phyloP scores from a whole-genome alignment of 1,140 invertebrate genomes.

The Ridgeia piscesae region DNA sequence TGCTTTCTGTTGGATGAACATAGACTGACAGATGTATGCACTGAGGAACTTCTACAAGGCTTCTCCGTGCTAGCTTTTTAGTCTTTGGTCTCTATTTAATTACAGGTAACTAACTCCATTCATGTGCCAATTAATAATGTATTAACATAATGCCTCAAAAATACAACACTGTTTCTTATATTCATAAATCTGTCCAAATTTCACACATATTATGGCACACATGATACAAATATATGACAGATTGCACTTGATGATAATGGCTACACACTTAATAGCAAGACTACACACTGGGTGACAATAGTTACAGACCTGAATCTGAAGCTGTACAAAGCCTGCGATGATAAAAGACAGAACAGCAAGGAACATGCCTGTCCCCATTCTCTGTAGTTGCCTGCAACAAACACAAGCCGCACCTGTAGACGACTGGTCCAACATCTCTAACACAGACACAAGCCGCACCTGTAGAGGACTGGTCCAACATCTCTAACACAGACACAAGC shows the following conservation, averaged over 20 bases:
- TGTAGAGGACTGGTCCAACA: no score
- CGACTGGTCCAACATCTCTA: no score
- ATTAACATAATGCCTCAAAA: background rate
- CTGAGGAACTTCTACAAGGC: background rate
- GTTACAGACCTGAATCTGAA: conserved; percentile 67
- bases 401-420: background rate
- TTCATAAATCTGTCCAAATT: no score
- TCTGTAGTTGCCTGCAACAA: conserved; percentile 68
- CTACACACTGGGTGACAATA: background rate
- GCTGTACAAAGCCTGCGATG: conserved; percentile 82
- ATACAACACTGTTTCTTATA: no score
- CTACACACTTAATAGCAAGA: background rate
- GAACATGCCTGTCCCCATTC: conserved; percentile 79
- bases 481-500: no score
- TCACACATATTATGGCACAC: no score
- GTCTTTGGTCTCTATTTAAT: background rate
- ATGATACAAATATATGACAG: no score
- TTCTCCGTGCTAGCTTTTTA: background rate
- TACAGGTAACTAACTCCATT: background rate
- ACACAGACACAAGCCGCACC: no score
- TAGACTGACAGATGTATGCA: background rate
- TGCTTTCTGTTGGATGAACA: background rate
- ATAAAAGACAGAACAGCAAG: conserved; percentile 82
- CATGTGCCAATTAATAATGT: background rate
- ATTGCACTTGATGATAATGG: background rate